phyloP scores from a whole-genome alignment of 2,888 invertebrate genomes.

The Oasisia sp. region DNA sequence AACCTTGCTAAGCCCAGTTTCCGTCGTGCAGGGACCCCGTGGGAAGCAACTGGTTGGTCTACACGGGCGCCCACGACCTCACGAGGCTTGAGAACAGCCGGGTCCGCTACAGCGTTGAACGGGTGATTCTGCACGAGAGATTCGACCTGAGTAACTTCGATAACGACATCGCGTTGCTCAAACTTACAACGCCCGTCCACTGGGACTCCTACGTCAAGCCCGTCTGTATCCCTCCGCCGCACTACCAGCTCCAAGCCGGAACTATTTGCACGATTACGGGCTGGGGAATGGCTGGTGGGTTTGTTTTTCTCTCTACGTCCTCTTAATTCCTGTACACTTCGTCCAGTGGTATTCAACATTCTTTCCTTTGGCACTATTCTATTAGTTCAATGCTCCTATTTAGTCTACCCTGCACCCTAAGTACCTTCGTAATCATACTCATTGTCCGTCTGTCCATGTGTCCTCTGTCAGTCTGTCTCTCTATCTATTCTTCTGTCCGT shows the following conservation, averaged over 20 bases:
- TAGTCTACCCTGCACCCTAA: no score
- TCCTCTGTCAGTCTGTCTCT: no score
- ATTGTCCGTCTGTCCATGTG: no score
- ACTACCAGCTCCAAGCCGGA: slow-evolving; percentile 34
- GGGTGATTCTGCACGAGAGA: slow-evolving; percentile 36
- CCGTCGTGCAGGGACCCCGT: slow-evolving; percentile 34
- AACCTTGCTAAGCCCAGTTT: not conserved
- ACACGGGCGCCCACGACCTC: slow-evolving; percentile 41
- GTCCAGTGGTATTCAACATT: no score
- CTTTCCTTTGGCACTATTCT: no score
- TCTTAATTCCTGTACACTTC: no score
- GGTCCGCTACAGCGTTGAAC: slow-evolving; percentile 30
- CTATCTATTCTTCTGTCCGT: no score
- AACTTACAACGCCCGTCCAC: slow-evolving; percentile 31
- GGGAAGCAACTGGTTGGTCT: slow-evolving; percentile 38
- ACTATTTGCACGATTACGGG: slow-evolving; percentile 41
- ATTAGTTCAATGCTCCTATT: no score
- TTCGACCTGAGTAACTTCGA: slow-evolving; percentile 44
- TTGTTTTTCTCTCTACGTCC: not conserved
- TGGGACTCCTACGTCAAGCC: slow-evolving; percentile 33
- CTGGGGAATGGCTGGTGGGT: slow-evolving; percentile 42
- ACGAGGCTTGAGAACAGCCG: slow-evolving; percentile 32
- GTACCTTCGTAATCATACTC: no score
- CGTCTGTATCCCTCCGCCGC: slow-evolving; percentile 40
- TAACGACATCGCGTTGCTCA: slow-evolving; percentile 41